Base-by-base conservation (phyloP, 2,888 invertebrate genomes). In the Pristionchus japonicus region DNA sequence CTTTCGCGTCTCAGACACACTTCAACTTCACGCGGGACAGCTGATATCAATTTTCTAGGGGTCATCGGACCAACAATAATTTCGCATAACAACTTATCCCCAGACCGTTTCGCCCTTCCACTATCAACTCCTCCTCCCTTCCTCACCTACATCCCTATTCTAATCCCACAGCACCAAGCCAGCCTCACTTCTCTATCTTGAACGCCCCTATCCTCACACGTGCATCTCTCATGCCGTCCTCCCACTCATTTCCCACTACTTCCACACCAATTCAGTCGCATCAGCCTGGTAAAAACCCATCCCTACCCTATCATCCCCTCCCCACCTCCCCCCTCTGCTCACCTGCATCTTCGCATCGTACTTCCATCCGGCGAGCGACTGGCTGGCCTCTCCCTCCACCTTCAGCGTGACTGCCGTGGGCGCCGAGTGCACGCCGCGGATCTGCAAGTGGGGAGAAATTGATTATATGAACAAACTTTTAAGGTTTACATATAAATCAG, bases 361-460 rank as follows among this genome's bases (percentile, higher is more conserved):
- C 31, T 86, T 67, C 47, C 43, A 86, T 47, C 57, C 57, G 3
- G 34, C 70, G 47, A 70, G 86, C 20, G 86, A 47, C 57, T 47
- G 52, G 3, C 17, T 3, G 27, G 17, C 34, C 49, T 70, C 67
- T 61, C 83, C 88, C 27, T 49, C 85, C 52, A 85, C 61, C 17
- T 23, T n/a, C 70, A 85, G 27, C 1, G 43, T 31, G 1, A 85
- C 85, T 1, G 77, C n/a, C 37, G 27, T 67, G 67, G 87, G 87
- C 9, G 57, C 61, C 0, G 87, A 47, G 64, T 64, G 82, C 2
- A 88, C 87, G 20, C 87, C 89, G 64, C 82, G 88, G n/a, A 88
- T 67, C 88, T 88, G 67, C 43, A 70, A 70, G 34, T 1, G 67
- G 4, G n/a, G n/a, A n/a, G n/a, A n/a, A n/a, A n/a, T n/a, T n/a